Base-by-base conservation (phyloP, 2,113 vertebrate species). In the Eolophus roseicapilla region DNA sequence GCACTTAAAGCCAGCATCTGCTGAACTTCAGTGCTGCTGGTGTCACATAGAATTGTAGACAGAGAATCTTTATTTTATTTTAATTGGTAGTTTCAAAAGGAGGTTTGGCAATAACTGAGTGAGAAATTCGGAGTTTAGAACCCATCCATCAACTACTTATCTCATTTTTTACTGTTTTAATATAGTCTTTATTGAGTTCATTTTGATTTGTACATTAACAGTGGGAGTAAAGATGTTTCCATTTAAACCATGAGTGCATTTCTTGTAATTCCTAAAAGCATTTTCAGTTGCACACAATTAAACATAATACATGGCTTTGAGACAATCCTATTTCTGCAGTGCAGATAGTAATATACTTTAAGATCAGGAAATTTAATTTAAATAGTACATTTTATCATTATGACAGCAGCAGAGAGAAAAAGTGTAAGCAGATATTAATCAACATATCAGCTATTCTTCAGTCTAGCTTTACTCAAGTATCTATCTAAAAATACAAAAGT, bases 231-330 rank as follows among this genome's bases (percentile, higher is more conserved):
- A 90, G 68, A 94, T 78, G 69, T 52, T 88, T 86, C 50, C 74
- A 50, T 85, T 94, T 75, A 92, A 88, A 68, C 28, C 5, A 18
- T 6, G 35, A 94, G 67, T 90, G 62, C 85, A 87, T 90, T 95
- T 96, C 95, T 93, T 85, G 80, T 92, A 95, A 91, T 82, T 88
- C 82, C 86, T 96, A 95, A 93, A 95, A 86, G 79, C 89, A 80
- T 87, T 96, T 96, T 81, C 79, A 62, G 68, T 88, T 4, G 4
- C 43, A 50, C 64, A 69, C 29, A 64, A 92, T 53, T 90, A 90
- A 93, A 94, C 86, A 85, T 29, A 96, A 83, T 71, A 91, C 95
- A 92, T 81, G 79, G 10, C 27, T 75, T 86, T 7, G 44, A 86
- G 82, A 65, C 14, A 67, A 81, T 81, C 11, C 23, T 78, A 47